phyloP scores from a whole-genome alignment of 2,797 vertebrate genomes.

The Gallinago solitaria region DNA sequence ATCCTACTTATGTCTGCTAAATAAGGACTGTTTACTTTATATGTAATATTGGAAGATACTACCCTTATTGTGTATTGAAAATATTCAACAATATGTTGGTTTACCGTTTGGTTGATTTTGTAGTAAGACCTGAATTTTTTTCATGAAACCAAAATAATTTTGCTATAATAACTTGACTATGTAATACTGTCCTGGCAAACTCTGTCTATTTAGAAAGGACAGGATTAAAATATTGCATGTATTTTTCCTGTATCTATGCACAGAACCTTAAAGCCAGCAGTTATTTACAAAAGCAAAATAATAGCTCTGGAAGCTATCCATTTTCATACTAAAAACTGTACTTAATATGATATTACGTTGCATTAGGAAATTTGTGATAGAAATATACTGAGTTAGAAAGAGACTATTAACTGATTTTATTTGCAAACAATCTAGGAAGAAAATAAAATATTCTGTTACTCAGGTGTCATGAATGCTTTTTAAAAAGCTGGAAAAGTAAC shows the following conservation, averaged over 20 bases:
- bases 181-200: conserved; percentile 27
- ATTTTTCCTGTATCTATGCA: conserved; percentile 32
- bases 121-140: not conserved
- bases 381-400: not conserved
- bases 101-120: conserved; percentile 53
- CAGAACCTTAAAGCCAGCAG: conserved; percentile 53
- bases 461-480: not conserved
- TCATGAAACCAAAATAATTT: conserved; percentile 17
- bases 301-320: conserved; percentile 11
- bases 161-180: conserved; percentile 13
- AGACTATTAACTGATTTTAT: not conserved
- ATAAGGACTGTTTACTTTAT: not conserved
- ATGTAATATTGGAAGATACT: not conserved
- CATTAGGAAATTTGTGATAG: not conserved
- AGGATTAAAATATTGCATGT: conserved; percentile 12
- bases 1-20: not conserved
- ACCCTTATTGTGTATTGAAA: conserved; percentile 30
- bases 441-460: not conserved
- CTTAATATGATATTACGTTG: not conserved
- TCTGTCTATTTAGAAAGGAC: conserved; percentile 47
- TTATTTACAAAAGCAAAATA: conserved; percentile 63
- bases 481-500: not conserved
- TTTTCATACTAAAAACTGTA: conserved; percentile 19
- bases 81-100: conserved; percentile 12
- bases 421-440: not conserved